Evolutionary conservation across 1,140 invertebrate species (phyloP).

Genomic region (Sarcophaga peregrina): DNA sequence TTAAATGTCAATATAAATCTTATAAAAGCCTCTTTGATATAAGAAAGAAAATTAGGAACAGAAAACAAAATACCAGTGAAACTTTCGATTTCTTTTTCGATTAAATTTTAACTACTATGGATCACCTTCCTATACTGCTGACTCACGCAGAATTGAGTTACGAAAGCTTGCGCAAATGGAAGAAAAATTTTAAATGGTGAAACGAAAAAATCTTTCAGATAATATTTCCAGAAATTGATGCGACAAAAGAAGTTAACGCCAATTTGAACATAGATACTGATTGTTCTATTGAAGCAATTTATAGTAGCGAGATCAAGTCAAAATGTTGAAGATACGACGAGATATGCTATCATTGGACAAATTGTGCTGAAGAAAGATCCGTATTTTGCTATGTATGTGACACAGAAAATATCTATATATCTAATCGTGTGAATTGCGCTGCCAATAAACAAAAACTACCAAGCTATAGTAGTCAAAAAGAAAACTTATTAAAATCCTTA

Average conservation of each 20-base stretch:
- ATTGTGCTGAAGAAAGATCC: neutral
- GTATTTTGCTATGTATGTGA: neutral
- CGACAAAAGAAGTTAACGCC: neutral
- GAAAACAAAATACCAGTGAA: constrained; percentile 21
- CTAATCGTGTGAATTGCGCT: neutral
- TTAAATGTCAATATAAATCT: too few relatives aligned
- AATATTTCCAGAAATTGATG: too few relatives aligned
- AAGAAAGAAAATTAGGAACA: constrained; percentile 7
- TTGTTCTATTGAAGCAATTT: neutral
- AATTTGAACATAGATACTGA: neutral
- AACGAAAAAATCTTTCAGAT: too few relatives aligned
- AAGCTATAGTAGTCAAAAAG: neutral
- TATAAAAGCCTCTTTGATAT: neutral
- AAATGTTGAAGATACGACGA: constrained; percentile 42
- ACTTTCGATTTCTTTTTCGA: constrained; percentile 30
- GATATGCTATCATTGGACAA: too few relatives aligned
- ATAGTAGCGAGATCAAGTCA: neutral
- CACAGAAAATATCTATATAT: neutral
- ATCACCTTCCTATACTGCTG: neutral
- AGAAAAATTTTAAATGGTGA: constrained; percentile 11
- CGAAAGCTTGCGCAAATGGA: neutral
- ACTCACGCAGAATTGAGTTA: neutral
- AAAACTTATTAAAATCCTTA: too few relatives aligned
- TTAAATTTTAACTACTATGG: neutral
- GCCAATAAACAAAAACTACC: neutral